Base-by-base conservation (phyloP, 2,113 vertebrate genomes). In the Corythoichthys intestinalis region DNA sequence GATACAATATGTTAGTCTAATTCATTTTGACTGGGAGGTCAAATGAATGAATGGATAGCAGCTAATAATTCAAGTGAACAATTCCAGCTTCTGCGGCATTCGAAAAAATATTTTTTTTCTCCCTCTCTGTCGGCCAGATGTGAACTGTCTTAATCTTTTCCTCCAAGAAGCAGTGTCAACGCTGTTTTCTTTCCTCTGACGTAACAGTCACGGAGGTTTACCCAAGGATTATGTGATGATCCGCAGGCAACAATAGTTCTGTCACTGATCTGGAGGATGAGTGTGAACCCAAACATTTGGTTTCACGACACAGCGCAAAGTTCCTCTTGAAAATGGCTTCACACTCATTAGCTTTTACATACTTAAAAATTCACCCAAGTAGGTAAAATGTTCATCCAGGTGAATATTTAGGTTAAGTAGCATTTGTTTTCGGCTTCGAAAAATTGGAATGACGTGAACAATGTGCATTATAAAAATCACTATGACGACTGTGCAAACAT, bases 91-190 rank as follows among this genome's bases (percentile, higher is more conserved):
- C 20, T 28, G 20, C 1, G 20, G 20, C 20, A 28, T 28, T 28
- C 20, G 20, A 28, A 28, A 28, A 28, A 28, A 28, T 50, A 7
- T 53, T 62, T 60, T 28, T 28, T 46, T 60, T 20, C 12, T 69
- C 66, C 56, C 64, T 52, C 65, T n/a, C 17, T 10, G 17, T 59
- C 66, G 48, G 50, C 57, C 80, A 77, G 70, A 79, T 84, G 82
- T 70, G 52, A 63, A 54, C 52, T 38, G 12, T 54, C 64, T 59
- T 78, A 82, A 85, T 82, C 78, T 73, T 59, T 49, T 14, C 34
- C 38, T 60, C 4, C 47, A 38, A 63, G 41, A 48, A 71, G 20
- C 72, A 13, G 49, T 59, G 64, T 72, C 65, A 77, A 53, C 58
- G 64, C 65, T 67, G 58, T 71, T 4, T 73, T 58, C 20, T 20